These are phyloP conservation scores for Piezodorus guildinii DNA, from an alignment of 1,140 invertebrate genomes.

Conservation along the genomic window DNA sequence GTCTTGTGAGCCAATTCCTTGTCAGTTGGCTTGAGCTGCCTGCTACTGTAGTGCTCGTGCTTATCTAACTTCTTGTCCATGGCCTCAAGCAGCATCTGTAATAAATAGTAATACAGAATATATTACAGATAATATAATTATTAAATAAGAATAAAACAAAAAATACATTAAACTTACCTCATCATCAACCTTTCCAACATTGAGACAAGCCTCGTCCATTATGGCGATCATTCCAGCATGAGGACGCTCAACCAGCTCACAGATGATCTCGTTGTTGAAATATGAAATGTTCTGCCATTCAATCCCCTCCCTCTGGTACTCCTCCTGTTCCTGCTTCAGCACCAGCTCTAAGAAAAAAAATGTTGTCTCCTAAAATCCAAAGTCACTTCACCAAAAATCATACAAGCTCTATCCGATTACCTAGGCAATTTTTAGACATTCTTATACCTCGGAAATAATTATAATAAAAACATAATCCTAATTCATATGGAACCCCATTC, in stretches of 20 bases:
- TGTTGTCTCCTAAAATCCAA: too few species aligned
- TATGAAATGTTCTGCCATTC: slow-evolving; percentile 83
- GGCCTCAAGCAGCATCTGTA: slow-evolving; percentile 72
- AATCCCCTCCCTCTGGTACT: slow-evolving; percentile 85
- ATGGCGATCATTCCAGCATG: slow-evolving; percentile 87
- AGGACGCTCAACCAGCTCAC: slow-evolving; percentile 79
- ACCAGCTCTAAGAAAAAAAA: slow-evolving; percentile 61
- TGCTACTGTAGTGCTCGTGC: slow-evolving; percentile 81
- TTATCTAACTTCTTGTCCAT: slow-evolving; percentile 80
- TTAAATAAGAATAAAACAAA: neutral
- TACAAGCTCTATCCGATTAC: too few species aligned
- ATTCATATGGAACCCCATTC: too few species aligned
- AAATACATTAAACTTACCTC: slow-evolving; percentile 37
- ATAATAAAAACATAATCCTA: too few species aligned
- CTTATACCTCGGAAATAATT: too few species aligned
- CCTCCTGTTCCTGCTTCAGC: slow-evolving; percentile 90
- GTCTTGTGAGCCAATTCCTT: slow-evolving; percentile 68
- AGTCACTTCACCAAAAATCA: too few species aligned
- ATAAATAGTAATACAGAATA: too few species aligned
- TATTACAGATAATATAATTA: neutral
- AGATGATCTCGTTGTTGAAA: slow-evolving; percentile 90
- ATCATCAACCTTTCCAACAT: slow-evolving; percentile 86
- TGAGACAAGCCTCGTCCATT: slow-evolving; percentile 89
- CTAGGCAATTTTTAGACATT: too few species aligned
- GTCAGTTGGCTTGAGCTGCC: slow-evolving; percentile 68